Base-by-base conservation (phyloP, 2,797 vertebrate genomes). In the Clarias platycephalus region DNA sequence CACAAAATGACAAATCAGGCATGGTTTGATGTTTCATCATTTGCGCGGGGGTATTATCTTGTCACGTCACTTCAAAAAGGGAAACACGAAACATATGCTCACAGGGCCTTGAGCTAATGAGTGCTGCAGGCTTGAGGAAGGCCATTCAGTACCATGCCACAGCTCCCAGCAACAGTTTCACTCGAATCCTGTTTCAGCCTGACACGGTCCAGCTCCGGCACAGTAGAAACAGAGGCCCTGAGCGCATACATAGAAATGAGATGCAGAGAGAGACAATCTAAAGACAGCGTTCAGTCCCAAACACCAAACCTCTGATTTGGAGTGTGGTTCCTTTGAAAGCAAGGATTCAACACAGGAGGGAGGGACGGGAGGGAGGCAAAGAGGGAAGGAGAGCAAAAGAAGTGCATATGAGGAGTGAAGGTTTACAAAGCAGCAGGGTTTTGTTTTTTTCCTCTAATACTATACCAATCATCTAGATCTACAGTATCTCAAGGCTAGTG, bases 281-380 rank as follows among this genome's bases (percentile, higher is more conserved):
- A 60, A 76, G 37, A 55, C 40, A 64, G 67, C 81, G 80, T 26
- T 13, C 81, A 83, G 89, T 89, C 87, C 85, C 9, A 85, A 88
- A 84, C 89, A 90, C 91, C 58, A 90, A 90, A 88, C 91, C 92
- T 92, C 92, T 92, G 91, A 93, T 94, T 93, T 92, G 91, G 91
- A 91, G 89, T 93, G 93, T 90, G 93, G 94, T 94, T 88, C 87
- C 88, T 94, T 93, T 94, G 92, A 93, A 93, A 92, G 64, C 84
- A 66, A 85, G 89, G 89, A 89, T 91, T 90, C 88, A 90, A 89
- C 88, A 84, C 80, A 40, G 81, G 58, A 82, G 67, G 34, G 83
- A 64, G 49, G 34, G 44, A 72, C 68, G 74, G 85, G 90, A 78
- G 18, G 49, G 49, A 53, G 49, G 49, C 12, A 53, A 53, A n/a